Base-by-base conservation (phyloP, 2,888 invertebrate species). In the Hybos culiciformis region DNA sequence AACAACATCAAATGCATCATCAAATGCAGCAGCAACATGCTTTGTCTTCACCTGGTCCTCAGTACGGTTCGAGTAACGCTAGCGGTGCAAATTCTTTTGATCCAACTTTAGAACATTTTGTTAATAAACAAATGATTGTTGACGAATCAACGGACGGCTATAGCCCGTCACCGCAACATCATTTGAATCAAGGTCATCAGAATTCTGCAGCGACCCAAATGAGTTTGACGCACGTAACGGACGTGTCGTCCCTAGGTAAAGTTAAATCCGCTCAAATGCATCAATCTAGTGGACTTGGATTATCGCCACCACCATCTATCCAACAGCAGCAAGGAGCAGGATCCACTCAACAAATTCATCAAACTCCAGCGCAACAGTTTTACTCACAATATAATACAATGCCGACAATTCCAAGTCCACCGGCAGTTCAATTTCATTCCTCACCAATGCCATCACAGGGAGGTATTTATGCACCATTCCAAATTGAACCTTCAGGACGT, bases 371-470 rank as follows among this genome's bases (percentile, higher is more conserved):
- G 32, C 56, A 72, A 54, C 70, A 62, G 59, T 70, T 69, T 54
- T 72, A 70, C 51, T 61, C 66, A 45, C 83, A 83, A 46, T 87
- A 81, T 55, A 82, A 83, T 42, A 77, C 78, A 39, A 78, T 88
- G 60, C 80, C 87, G 17, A 83, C 87, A 21, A 85, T 90, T 49
- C 88, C 90, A 24, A 88, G 87, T 42, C 88, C 90, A 15, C 82
- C 83, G 18, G 82, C 84, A 12, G 81, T 87, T 42, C 69, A 84
- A 46, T 86, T 82, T 58, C 85, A 86, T 61, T 82, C 85, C 23
- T 79, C 84, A 36, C 78, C 79, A 58, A 65, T 82, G 54, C 77
- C 72, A 36, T 76, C 78, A 49, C 84, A 80, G 58, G 79, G 78
- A 53, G 77, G 84, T 41, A 71, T 87, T 32, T 91, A 88, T 63